Evolutionary conservation across 2,797 vertebrate genomes (phyloP), one percentile per base, ranked within the genome.

Genomic region (Spondyliosoma cantharus): DNA sequence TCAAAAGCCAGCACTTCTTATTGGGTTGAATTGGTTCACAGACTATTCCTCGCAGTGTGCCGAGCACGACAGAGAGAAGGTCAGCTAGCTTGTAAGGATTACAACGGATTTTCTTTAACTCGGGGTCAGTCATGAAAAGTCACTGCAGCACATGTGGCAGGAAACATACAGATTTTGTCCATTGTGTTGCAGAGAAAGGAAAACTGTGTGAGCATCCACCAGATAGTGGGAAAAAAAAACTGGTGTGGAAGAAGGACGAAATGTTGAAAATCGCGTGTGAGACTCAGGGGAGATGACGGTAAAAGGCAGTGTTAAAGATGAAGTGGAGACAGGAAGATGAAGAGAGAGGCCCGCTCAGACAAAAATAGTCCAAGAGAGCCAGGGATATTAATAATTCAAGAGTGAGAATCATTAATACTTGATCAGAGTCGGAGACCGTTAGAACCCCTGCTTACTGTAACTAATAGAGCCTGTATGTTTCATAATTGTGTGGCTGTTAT

Each of bases 301-400:
- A 69, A 81, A 78, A 74, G 37, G 56, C 49, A 72, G 69, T 22
- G 65, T 83, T 74, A 71, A 85, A 86, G 86, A 86, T 71, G 79
- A 86, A 82, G 76, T 75, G 46, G 80, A 87, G 86, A 85, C 77
- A 72, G 87, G 76, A 86, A 78, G 82, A 82, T 65, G 81, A 88
- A 27, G 76, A 81, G 74, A 82, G 79, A 72, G 76, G 70, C 85
- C 58, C 46, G 43, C 85, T 61, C 78, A 82, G 93, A 94, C 88
- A 88, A 89, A 94, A 95, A 95, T 95, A 95, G 94, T 91, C 84
- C 53, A 80, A 84, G 81, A 84, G 86, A 90, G 91, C 81, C 87
- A 89, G 83, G 3, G 85, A 86, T 90, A 91, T 95, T 84, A 95
- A 95, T 95, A 94, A 95, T 95, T 95, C 88, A 95, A 63, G 57